Base-by-base conservation (phyloP, 2,888 invertebrate species). In the Argyra leucocephala region DNA sequence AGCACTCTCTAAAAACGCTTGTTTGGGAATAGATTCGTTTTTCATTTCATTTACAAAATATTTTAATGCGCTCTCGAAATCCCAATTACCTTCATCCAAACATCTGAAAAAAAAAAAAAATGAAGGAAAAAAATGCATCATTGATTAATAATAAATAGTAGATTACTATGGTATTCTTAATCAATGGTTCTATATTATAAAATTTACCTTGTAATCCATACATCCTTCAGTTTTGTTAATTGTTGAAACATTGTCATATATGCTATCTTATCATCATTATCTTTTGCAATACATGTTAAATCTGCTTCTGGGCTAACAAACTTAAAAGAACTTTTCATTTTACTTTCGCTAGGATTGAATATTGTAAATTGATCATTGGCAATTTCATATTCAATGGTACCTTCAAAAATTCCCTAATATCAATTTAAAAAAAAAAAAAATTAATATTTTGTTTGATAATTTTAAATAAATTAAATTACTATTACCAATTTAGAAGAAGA, bases 141-240 rank as follows among this genome's bases (percentile, higher is more conserved):
- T 48, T 48, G 12, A 48, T 48, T 48, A 48, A 48, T 31, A 21
- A 37, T 64, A 22, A 48, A n/a, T 21, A 18, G 24, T 21, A 26
- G n/a, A 37, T 37, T 60, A 4, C 4, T n/a, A 64, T 31, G 18
- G 2, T 21, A 31, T n/a, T 15, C n/a, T n/a, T n/a, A n/a, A n/a
- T n/a, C n/a, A n/a, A n/a, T n/a, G n/a, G n/a, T n/a, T n/a, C n/a
- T 37, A 22, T 60, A 21, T 36, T 3, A 61, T 21, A 59, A 31
- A 69, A 68, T 65, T 64, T 31, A 69, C 69, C 66, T 65, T 31
- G 64, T 64, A 26, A 67, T 66, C 69, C 69, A 69, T 22, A 65
- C 62, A 21, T 37, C 26, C 24, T 65, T 66, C 18, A 69, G 26
- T 23, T 66, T 66, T 10, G 69, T 67, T 62, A 69, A 64, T 58